These are phyloP conservation scores for Platygyra sinensis DNA, from an alignment of 64 coral and sea anemone species.

Conservation along the genomic window DNA sequence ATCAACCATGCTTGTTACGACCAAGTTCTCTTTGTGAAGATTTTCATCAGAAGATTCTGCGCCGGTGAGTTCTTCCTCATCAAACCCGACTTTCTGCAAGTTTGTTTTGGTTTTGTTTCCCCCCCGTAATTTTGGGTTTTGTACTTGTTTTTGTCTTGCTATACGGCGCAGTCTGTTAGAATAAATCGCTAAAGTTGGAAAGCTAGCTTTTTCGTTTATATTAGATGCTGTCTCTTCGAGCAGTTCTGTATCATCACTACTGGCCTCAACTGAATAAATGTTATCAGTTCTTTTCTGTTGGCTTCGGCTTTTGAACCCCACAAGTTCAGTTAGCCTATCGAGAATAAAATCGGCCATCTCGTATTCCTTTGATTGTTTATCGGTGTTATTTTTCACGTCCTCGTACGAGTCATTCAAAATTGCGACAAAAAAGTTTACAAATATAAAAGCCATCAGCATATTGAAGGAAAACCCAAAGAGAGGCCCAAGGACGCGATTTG, in stretches of 20 bases:
- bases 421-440: conserved; percentile 58
- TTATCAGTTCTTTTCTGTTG: background rate
- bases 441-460: conserved; percentile 46
- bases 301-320: background rate
- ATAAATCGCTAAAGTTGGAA: background rate
- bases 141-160: background rate
- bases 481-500: conserved; percentile 34
- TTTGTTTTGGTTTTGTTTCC: background rate
- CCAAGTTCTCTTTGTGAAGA: background rate
- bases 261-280: background rate
- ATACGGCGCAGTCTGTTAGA: background rate
- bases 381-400: conserved; percentile 12
- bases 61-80: background rate
- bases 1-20: background rate
- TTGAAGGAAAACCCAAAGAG: conserved; percentile 50
- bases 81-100: background rate
- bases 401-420: conserved; percentile 51
- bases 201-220: background rate
- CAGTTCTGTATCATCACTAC: background rate
- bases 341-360: conserved; percentile 70
- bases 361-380: conserved; percentile 38
- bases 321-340: conserved; percentile 15
- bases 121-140: background rate
- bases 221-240: background rate
- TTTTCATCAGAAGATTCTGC: background rate